phyloP scores from a whole-genome alignment of 2,113 vertebrate genomes.

The Hirundichthys speculiger region DNA sequence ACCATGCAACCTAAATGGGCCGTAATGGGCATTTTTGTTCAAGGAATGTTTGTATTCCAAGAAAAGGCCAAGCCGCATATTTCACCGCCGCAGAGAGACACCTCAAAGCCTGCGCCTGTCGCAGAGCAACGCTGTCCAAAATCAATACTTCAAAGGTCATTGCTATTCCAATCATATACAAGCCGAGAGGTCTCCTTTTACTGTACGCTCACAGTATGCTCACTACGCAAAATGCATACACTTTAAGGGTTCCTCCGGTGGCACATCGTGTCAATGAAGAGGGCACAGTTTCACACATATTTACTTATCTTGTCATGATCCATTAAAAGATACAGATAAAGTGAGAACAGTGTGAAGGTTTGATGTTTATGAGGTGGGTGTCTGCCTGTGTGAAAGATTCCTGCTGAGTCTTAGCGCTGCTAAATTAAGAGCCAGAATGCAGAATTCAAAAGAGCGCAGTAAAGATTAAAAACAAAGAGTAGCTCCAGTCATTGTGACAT shows the following conservation, averaged over 20 bases:
- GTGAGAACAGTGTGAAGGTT: constrained; percentile 18
- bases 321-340: constrained; percentile 35
- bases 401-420: constrained; percentile 34
- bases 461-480: constrained; percentile 24
- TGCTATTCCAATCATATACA: constrained; percentile 71
- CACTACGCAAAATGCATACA: constrained; percentile 39
- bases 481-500: constrained; percentile 23
- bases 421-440: constrained; percentile 48
- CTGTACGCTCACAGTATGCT: constrained; percentile 56
- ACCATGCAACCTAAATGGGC: constrained; percentile 25
- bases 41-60: constrained; percentile 36
- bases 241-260: constrained; percentile 29
- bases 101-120: constrained; percentile 32
- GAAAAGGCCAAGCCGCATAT: constrained; percentile 56
- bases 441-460: constrained; percentile 41
- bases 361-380: constrained; percentile 49
- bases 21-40: constrained; percentile 40
- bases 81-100: constrained; percentile 18
- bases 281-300: constrained; percentile 31
- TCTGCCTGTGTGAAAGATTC: constrained; percentile 31
- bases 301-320: constrained; percentile 49
- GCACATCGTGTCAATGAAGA: constrained; percentile 24
- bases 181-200: constrained; percentile 52
- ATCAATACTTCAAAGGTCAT: constrained; percentile 80
- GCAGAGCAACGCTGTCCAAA: constrained; percentile 56